Evolutionary conservation across 1,140 invertebrate genomes (phyloP), one percentile per base, ranked within the genome.

Genomic region (Caenorhabditis elegans): DNA sequence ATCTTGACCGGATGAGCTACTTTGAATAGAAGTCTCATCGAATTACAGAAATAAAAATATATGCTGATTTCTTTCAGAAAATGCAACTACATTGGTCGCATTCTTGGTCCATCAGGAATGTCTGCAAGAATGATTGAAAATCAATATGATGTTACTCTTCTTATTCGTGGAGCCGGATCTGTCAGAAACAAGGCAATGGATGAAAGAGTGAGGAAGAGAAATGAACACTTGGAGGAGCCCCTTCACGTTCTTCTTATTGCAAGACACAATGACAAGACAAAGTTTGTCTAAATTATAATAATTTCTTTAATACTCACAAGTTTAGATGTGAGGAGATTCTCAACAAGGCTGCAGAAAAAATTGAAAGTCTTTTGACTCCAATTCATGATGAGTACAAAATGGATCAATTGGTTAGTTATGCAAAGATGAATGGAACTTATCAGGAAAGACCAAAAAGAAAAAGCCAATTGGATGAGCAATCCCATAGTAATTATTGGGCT

Each of bases 191-290:
- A 24, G 8, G 22, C 15, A 22, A 19, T 98, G 96, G 96, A 99
- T 92, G 96, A 98, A 91, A 94, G 94, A 88, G 97, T 98, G 91
- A 93, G 96, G 89, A 95, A 96, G 75, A 98, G 98, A 92, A 98
- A 97, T 96, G 97, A 98, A 90, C 97, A 99, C 90, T 92, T 99
- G 89, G 96, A 96, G 88, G 97, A 98, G 91, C 96, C 98, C 87
- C 92, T 99, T 55, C 97, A 99, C 91, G 96, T 99, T 55, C 91
- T 99, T 43, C 65, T 84, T 17, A 47, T 31, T 28, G 77, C 60
- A 70, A 70, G 34, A 39, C 34, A 70, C n/a, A 39, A 70, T 39
- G n/a, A 43, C 34, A 70, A 31, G 43, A 70, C 19, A 31, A 19
- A 39, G 34, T 60, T 31, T 11, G 17, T 17, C 1, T 3, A 24